phyloP scores from a whole-genome alignment of 2,113 vertebrate genomes.

The Phylloscopus whistleri region DNA sequence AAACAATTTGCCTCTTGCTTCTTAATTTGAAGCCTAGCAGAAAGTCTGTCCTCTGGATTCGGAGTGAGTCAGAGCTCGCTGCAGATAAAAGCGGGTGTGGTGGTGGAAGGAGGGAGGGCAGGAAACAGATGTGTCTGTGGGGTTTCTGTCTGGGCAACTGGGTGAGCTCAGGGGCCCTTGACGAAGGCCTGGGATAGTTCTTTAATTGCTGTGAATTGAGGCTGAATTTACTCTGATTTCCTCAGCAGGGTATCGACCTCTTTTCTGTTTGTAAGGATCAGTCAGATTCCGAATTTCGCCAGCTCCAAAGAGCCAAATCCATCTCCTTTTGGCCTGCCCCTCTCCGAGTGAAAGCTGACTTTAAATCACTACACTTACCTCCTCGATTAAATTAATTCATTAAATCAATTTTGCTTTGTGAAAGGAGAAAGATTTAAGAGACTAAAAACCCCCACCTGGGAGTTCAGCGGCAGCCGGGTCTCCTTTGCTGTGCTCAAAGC shows the following conservation, averaged over 20 bases:
- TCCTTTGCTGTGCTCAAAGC: neutral
- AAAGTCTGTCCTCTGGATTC: neutral
- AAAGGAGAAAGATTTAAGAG: neutral
- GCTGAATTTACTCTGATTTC: neutral
- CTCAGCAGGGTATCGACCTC: neutral
- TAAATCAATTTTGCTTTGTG: neutral
- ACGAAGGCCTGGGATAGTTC: neutral
- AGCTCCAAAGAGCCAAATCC: neutral
- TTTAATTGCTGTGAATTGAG: neutral
- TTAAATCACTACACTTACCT: neutral
- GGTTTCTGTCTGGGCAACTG: slow-evolving; percentile 22
- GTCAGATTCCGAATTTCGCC: rapidly evolving
- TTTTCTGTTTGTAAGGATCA: neutral
- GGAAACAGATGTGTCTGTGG: slow-evolving; percentile 52
- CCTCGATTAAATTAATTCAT: neutral
- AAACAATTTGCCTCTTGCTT: neutral
- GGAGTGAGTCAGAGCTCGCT: slow-evolving; percentile 2
- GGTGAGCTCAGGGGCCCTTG: neutral
- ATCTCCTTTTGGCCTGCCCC: rapidly evolving
- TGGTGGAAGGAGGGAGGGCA: neutral
- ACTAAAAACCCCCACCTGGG: neutral
- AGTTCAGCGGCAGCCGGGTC: neutral
- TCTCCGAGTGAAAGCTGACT: neutral
- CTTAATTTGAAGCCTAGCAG: neutral
- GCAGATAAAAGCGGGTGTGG: slow-evolving; percentile 57